Conservation (phyloP, 2,113 vertebrate species). For the Heterochromis multidens region DNA sequence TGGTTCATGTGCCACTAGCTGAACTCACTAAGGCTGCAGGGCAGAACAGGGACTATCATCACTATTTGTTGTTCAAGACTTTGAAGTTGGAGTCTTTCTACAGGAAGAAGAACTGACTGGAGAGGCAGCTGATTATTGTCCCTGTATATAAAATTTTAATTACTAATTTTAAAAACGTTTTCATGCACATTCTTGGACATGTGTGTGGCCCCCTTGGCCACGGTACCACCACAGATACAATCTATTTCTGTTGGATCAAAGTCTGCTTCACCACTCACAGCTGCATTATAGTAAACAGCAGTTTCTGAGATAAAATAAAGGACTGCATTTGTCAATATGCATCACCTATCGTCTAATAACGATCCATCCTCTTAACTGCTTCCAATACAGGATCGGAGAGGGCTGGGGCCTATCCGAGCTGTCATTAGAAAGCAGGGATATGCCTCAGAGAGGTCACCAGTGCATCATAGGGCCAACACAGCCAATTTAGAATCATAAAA, state of each 20-base stretch:
- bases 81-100: not conserved
- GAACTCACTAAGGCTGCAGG: too few relatives aligned
- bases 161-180: too few relatives aligned
- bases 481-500: not conserved
- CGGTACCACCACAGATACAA: not conserved
- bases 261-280: too few relatives aligned
- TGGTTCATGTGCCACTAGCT: too few relatives aligned
- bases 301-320: too few relatives aligned
- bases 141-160: too few relatives aligned
- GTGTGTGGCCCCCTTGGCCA: not conserved
- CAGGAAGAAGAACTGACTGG: not conserved
- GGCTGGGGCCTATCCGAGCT: not conserved
- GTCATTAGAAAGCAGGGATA: not conserved
- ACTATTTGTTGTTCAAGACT: too few relatives aligned
- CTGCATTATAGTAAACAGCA: too few relatives aligned
- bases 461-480: accelerated
- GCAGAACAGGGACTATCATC: too few relatives aligned
- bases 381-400: not conserved
- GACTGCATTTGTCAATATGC: not conserved
- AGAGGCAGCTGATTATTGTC: not conserved
- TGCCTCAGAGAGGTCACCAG: not conserved
- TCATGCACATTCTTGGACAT: too few relatives aligned
- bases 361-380: accelerated
- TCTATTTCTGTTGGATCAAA: not conserved
- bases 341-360: accelerated